phyloP scores from a whole-genome alignment of 2,888 invertebrate species.

The Zele albiditarsus region DNA sequence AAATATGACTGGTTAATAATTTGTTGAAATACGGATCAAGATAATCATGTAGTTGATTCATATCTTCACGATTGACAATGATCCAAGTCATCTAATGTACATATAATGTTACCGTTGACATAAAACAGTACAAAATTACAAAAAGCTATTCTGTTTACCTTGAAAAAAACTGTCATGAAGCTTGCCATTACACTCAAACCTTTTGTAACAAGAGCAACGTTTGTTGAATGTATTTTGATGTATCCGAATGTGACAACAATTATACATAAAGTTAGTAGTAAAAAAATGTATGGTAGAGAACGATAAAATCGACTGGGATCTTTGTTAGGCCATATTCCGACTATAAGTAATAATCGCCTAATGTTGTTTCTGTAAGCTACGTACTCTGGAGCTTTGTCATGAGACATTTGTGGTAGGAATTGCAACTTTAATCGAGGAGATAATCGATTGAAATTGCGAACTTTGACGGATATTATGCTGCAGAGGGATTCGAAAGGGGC shows the following conservation, averaged over 20 bases:
- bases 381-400: not conserved
- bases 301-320: constrained; percentile 14
- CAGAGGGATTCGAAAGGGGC: too few relatives aligned
- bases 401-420: constrained; percentile 17
- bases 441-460: too few relatives aligned
- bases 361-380: not conserved
- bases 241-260: not conserved
- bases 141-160: not conserved
- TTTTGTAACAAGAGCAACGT: constrained; percentile 23
- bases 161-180: not conserved
- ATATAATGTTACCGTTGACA: not conserved
- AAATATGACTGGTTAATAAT: not conserved
- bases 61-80: constrained; percentile 18
- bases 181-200: constrained; percentile 22
- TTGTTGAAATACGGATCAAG: constrained; percentile 29
- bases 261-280: not conserved
- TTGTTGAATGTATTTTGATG: constrained; percentile 14
- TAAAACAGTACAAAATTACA: not conserved
- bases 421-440: too few relatives aligned
- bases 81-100: constrained; percentile 15
- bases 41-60: constrained; percentile 23
- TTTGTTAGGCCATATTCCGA: constrained; percentile 25
- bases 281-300: not conserved
- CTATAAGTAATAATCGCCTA: constrained; percentile 12
- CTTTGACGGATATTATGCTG: too few relatives aligned